phyloP scores from a whole-genome alignment of 2,888 invertebrate genomes.

The Chouioia cunea region DNA sequence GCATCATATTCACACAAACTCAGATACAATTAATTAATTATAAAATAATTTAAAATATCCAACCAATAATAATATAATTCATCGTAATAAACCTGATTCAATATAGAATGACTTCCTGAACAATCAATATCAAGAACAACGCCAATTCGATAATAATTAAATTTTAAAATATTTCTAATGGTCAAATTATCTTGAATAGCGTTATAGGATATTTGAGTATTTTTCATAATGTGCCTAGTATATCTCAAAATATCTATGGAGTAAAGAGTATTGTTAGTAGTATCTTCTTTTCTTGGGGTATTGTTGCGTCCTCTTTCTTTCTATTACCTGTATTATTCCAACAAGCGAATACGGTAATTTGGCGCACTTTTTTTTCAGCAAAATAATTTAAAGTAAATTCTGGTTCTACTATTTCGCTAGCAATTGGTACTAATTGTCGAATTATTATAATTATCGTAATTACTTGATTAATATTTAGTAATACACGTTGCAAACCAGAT shows the following conservation, averaged over 20 bases:
- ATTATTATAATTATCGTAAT: too few relatives aligned
- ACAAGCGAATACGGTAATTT: conserved; percentile 53
- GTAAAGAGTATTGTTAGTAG: not conserved
- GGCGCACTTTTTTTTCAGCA: conserved; percentile 47
- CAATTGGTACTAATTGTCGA: not conserved
- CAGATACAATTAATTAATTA: too few relatives aligned
- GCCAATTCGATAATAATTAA: conserved; percentile 58
- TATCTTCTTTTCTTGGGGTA: too few relatives aligned
- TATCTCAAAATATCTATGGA: conserved; percentile 49
- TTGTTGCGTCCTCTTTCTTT: not conserved
- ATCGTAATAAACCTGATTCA: conserved; percentile 52
- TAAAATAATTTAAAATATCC: not conserved
- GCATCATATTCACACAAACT: not conserved
- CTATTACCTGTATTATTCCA: conserved; percentile 49
- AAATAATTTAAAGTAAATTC: conserved; percentile 51
- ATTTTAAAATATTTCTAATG: conserved; percentile 47
- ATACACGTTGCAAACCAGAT: too few relatives aligned
- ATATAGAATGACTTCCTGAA: conserved; percentile 49
- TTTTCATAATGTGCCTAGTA: conserved; percentile 41
- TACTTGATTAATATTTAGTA: too few relatives aligned
- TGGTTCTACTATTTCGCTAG: conserved; percentile 12
- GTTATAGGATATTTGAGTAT: conserved; percentile 48
- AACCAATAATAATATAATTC: not conserved
- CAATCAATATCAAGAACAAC: conserved; percentile 59
- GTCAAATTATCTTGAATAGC: conserved; percentile 47